phyloP scores from a whole-genome alignment of 2,797 vertebrate genomes.

The Enoplosus armatus region DNA sequence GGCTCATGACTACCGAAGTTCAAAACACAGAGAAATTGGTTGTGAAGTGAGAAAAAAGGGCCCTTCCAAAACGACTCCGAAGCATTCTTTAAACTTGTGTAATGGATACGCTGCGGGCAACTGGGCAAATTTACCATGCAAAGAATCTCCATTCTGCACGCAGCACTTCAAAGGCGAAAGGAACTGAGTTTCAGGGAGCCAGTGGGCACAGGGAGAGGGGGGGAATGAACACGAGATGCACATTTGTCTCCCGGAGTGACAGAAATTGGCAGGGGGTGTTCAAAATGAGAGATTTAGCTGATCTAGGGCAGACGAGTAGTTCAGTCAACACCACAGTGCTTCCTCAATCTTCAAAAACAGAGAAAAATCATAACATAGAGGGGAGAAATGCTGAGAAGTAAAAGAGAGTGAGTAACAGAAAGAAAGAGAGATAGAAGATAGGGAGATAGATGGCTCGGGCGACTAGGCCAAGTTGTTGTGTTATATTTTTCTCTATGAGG shows the following conservation, averaged over 20 bases:
- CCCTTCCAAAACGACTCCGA: conserved; percentile 83
- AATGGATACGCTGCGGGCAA: conserved; percentile 88
- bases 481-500: conserved; percentile 62
- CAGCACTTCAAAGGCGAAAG: conserved; percentile 85
- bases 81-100: conserved; percentile 90
- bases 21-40: conserved; percentile 89
- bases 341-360: conserved; percentile 80
- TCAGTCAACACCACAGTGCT: conserved; percentile 78
- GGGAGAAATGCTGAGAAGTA: conserved; percentile 59
- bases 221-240: conserved; percentile 79
- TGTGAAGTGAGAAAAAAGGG: conserved; percentile 86
- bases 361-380: conserved; percentile 61
- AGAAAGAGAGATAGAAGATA: conserved; percentile 58
- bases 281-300: conserved; percentile 85
- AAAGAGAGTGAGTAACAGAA: conserved; percentile 38
- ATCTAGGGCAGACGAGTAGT: conserved; percentile 80
- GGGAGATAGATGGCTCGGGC: conserved; percentile 48
- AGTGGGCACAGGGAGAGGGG: conserved; percentile 81
- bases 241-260: conserved; percentile 86
- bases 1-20: conserved; percentile 88
- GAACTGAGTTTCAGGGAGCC: conserved; percentile 84
- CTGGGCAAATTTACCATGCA: conserved; percentile 88
- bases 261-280: conserved; percentile 82
- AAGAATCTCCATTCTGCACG: conserved; percentile 88
- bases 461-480: conserved; percentile 47